Base-by-base conservation (phyloP, 2,113 vertebrate genomes). In the Vidua chalybeata region DNA sequence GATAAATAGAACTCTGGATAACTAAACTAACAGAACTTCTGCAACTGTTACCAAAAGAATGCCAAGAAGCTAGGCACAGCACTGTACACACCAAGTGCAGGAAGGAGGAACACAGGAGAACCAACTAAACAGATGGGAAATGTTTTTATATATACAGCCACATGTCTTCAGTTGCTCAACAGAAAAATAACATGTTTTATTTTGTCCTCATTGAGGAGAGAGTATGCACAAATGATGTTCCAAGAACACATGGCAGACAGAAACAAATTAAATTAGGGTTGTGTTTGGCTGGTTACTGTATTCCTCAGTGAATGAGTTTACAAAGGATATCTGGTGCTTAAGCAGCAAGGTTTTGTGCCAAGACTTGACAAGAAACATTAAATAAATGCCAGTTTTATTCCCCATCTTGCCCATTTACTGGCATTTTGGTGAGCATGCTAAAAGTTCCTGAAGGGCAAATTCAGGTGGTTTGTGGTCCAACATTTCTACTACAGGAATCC, bases 141-240 rank as follows among this genome's bases (percentile, higher is more conserved):
- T 82, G 52, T 84, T 86, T 96, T 95, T 96, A 95, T 92, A 97
- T 94, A 95, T 93, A 97, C 95, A 96, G 97, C 96, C 97, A 98
- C 95, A 84, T 84, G 90, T 91, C 96, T 97, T 97, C 85, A 95
- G 95, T 77, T 93, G 80, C 94, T 96, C 90, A 98, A 97, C 97
- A 98, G 96, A 97, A 97, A 97, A 89, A 86, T 59, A 88, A 77
- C 74, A 73, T 77, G 79, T 95, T 97, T 97, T 89, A 97, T 96
- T 97, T 97, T 98, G 98, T 99, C 99, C 99, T 99, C 99, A 99
- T 97, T 99, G 99, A 99, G 99, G 99, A 98, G 98, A 99, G 98
- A 98, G 98, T 98, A 98, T 97, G 98, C 98, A 98, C 84, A 98
- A 98, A 97, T 82, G 97, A 98, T 97, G 97, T 98, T 98, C 83